Evolutionary conservation across 2,113 vertebrate genomes (phyloP).

Genomic region (Paraplagusia blochii): DNA sequence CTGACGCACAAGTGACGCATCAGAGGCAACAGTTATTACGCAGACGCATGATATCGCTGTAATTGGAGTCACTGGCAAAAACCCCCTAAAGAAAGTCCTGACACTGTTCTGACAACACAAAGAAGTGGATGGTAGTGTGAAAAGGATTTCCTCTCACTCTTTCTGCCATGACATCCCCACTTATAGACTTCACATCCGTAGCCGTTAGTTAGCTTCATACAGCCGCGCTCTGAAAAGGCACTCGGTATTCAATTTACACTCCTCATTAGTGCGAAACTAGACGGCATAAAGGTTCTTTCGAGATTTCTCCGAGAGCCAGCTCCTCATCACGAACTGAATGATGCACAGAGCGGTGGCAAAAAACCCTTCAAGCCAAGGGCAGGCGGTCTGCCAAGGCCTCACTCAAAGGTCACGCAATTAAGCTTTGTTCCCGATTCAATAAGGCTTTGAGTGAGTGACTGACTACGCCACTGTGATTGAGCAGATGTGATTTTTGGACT

Average conservation of each 20-base stretch:
- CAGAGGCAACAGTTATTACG: constrained; percentile 22
- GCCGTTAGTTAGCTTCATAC: constrained; percentile 50
- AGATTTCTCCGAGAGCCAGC: constrained; percentile 42
- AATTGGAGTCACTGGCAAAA: constrained; percentile 35
- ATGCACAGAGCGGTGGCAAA: constrained; percentile 28
- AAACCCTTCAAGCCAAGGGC: constrained; percentile 62
- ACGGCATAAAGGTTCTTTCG: constrained; percentile 62
- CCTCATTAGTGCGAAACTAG: constrained; percentile 63
- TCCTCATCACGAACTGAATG: constrained; percentile 53
- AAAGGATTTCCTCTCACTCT: constrained; percentile 59
- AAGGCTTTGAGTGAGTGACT: constrained; percentile 58
- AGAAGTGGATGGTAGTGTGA: constrained; percentile 40
- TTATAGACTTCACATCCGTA: constrained; percentile 51
- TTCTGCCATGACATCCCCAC: constrained; percentile 21
- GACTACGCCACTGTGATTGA: constrained; percentile 33
- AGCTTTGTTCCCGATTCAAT: constrained; percentile 68
- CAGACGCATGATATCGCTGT: constrained; percentile 27
- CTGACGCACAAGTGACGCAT: constrained; percentile 31
- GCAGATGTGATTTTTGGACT: constrained; percentile 66
- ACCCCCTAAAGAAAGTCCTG: constrained; percentile 6
- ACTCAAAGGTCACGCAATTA: constrained; percentile 71
- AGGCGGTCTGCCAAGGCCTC: constrained; percentile 62
- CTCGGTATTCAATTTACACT: constrained; percentile 55
- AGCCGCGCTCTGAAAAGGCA: constrained; percentile 53
- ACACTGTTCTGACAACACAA: constrained; percentile 42